Evolutionary conservation across 1,140 invertebrate species (phyloP).

Genomic region (Sesamia nonagrioides): DNA sequence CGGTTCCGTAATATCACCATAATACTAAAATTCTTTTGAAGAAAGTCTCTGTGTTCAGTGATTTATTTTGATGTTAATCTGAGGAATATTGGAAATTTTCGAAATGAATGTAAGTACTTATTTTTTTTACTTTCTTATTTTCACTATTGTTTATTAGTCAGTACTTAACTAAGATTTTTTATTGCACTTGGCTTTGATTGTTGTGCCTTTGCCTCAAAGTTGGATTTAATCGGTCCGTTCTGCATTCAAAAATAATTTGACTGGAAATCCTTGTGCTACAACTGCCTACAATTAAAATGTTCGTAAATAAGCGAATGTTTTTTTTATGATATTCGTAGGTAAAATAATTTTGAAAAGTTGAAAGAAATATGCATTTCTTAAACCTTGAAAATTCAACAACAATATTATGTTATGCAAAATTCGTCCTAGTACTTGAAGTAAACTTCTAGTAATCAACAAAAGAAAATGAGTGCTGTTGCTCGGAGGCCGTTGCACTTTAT

Average conservation of each 20-base stretch:
- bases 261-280: conserved; percentile 5
- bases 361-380: too few relatives aligned
- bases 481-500: conserved; percentile 23
- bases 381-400: background rate
- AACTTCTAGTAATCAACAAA: conserved; percentile 14
- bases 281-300: background rate
- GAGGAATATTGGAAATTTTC: conserved; percentile 41
- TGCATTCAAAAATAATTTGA: conserved; percentile 6
- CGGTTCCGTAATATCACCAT: conserved; percentile 63
- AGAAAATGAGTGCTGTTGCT: conserved; percentile 6
- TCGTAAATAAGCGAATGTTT: background rate
- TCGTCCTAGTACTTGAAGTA: background rate
- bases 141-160: conserved; percentile 35
- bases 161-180: conserved; percentile 20
- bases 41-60: conserved; percentile 65
- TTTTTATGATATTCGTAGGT: background rate
- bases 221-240: conserved; percentile 4
- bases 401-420: background rate
- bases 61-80: conserved; percentile 53
- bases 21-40: conserved; percentile 66
- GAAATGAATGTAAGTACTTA: conserved; percentile 68
- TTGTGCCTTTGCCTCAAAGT: background rate
- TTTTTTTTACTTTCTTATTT: conserved; percentile 47
- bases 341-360: too few relatives aligned
- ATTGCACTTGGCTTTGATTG: background rate